These are phyloP conservation scores for Zalophus californianus DNA, from an alignment of 2,797 vertebrate species.

Conservation along the genomic window DNA sequence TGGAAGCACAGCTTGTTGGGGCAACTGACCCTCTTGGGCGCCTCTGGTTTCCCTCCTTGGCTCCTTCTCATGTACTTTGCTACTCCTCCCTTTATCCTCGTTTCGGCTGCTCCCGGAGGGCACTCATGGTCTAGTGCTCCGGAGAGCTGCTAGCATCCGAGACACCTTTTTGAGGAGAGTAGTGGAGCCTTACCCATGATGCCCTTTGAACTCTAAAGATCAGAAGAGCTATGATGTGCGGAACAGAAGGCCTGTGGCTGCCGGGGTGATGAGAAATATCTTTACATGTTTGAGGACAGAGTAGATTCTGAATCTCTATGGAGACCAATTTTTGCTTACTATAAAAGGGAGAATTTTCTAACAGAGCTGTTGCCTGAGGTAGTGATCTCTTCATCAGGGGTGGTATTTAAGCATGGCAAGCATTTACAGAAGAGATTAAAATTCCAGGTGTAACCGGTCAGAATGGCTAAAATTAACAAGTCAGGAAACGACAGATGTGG, in stretches of 20 bases:
- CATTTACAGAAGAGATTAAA: neutral
- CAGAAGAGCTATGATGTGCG: neutral
- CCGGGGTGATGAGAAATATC: neutral
- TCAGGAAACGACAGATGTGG: neutral
- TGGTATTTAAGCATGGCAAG: neutral
- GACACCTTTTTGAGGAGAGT: neutral
- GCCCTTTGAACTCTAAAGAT: neutral
- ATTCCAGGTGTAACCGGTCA: neutral
- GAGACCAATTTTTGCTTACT: neutral
- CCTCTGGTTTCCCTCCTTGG: neutral
- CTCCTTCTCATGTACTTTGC: neutral
- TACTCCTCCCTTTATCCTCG: neutral
- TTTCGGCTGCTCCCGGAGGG: neutral
- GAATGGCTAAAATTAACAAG: neutral
- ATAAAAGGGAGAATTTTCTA: neutral
- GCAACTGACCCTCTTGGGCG: neutral
- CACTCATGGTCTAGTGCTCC: no score
- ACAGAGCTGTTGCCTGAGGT: neutral
- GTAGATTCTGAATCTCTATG: neutral
- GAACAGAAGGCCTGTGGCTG: accelerated
- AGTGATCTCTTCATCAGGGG: neutral
- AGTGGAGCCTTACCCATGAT: neutral
- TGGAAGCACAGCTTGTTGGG: neutral
- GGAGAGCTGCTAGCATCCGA: neutral
- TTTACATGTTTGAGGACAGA: neutral